phyloP scores from a whole-genome alignment of 1,140 invertebrate species.

The Pararge aegeria region DNA sequence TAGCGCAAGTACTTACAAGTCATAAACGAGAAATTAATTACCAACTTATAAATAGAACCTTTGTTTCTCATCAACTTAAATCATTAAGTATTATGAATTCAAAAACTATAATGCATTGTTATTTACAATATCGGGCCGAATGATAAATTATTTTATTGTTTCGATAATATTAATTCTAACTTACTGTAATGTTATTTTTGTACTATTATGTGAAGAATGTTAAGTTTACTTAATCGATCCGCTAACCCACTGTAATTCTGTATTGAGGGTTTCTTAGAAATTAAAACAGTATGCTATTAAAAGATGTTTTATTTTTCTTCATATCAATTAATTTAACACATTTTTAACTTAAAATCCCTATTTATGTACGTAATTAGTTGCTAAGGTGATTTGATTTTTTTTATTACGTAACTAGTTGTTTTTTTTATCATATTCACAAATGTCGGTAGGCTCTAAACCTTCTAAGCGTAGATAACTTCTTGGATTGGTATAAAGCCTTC shows the following conservation, averaged over 20 bases:
- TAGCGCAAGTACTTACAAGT: no score
- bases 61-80: neutral
- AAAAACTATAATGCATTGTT: constrained; percentile 21
- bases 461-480: no score
- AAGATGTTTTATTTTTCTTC: constrained; percentile 73
- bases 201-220: constrained; percentile 66
- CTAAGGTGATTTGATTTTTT: no score
- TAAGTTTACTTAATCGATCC: constrained; percentile 75
- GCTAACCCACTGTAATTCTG: constrained; percentile 76
- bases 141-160: constrained; percentile 55
- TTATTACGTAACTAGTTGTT: no score
- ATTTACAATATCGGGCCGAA: constrained; percentile 46
- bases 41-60: neutral
- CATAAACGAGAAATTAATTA: no score
- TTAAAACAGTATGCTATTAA: constrained; percentile 78
- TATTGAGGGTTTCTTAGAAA: constrained; percentile 78
- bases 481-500: no score
- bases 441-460: no score
- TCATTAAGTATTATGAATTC: neutral
- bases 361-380: no score
- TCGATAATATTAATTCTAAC: constrained; percentile 45
- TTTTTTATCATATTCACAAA: no score
- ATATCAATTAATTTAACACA: no score
- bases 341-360: no score
- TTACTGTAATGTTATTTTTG: constrained; percentile 72